Conservation (phyloP, 2,797 vertebrate species). For the Rhinatrema bivittatum region DNA sequence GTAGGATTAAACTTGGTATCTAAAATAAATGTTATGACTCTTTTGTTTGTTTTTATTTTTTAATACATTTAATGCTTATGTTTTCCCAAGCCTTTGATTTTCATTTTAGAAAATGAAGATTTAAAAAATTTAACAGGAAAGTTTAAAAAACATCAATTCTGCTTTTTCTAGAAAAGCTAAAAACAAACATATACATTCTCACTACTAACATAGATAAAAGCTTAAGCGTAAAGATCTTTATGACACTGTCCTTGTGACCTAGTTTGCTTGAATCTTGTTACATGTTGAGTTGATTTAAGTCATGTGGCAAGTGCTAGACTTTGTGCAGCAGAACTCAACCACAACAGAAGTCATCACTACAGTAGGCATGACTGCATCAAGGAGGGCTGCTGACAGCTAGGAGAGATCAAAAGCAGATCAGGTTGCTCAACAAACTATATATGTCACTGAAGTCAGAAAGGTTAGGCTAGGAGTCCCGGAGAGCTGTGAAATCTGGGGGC, state of each 20-base stretch:
- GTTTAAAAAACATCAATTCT: not conserved
- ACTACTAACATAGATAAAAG: constrained; percentile 5
- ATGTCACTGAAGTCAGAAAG: constrained; percentile 33
- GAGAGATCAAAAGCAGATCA: constrained; percentile 52
- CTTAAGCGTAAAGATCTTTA: constrained; percentile 1
- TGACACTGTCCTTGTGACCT: constrained; percentile 13
- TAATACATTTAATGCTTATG: too few relatives aligned
- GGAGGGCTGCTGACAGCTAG: constrained; percentile 35
- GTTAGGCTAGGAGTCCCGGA: constrained; percentile 25
- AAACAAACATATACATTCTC: not conserved
- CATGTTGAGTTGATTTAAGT: constrained; percentile 39
- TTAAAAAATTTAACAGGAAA: not conserved
- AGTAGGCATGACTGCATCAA: constrained; percentile 32
- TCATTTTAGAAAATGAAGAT: not conserved
- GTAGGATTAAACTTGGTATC: too few relatives aligned
- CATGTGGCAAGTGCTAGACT: constrained; percentile 42
- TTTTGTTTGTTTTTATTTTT: too few relatives aligned
- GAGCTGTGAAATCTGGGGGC: constrained; percentile 33
- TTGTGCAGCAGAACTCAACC: constrained; percentile 31
- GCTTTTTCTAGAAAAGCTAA: not conserved
- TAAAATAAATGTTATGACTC: too few relatives aligned
- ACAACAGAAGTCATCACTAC: constrained; percentile 31
- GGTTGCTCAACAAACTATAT: constrained; percentile 47
- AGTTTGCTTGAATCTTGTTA: constrained; percentile 19
- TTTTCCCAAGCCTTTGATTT: too few relatives aligned